A percentile compares a stretch with the other conserved stretches of the same genome.
Conservation (phyloP, 2,113 vertebrate species). For the Lampris incognitus region DNA sequence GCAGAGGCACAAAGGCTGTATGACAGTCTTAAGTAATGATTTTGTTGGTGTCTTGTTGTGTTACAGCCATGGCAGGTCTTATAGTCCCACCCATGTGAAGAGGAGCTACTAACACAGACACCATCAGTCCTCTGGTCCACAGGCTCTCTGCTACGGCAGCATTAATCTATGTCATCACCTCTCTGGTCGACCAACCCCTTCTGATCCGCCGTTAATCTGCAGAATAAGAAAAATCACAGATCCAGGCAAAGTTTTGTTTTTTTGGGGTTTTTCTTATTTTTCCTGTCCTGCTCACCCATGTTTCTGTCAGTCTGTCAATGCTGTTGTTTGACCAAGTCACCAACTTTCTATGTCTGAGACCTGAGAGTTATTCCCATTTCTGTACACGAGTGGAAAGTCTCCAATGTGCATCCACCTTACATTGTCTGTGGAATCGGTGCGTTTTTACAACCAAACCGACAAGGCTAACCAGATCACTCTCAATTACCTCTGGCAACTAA, state of each 20-base stretch:
- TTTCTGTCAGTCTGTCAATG: slow-evolving; percentile 2
- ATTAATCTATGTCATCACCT: slow-evolving; percentile 39
- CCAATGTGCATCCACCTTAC: neutral
- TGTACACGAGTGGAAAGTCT: neutral
- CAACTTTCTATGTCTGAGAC: neutral
- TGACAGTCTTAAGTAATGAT: neutral
- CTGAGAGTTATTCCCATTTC: neutral
- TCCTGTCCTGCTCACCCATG: neutral
- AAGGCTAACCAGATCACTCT: too few relatives aligned
- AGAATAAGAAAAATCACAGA: neutral
- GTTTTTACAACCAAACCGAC: too few relatives aligned
- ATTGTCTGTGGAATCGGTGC: neutral
- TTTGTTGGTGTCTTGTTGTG: slow-evolving; percentile 32
- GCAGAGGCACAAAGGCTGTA: neutral
- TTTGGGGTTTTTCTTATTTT: too few relatives aligned
- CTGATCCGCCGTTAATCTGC: slow-evolving; percentile 27
- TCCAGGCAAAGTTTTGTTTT: neutral
- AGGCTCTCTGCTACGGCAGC: slow-evolving; percentile 39
- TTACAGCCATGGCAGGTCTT: slow-evolving; percentile 87
- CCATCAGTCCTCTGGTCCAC: slow-evolving; percentile 40
- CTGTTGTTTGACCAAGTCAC: neutral
- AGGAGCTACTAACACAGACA: slow-evolving; percentile 20
- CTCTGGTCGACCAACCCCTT: slow-evolving; percentile 3
- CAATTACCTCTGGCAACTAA: too few relatives aligned
- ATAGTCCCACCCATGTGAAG: slow-evolving; percentile 88